Percentiles rank a stretch among this genome's conserved stretches.
Evolutionary conservation across 2,113 vertebrate species (phyloP).

Genomic region (Genyomyrus donnyi): DNA sequence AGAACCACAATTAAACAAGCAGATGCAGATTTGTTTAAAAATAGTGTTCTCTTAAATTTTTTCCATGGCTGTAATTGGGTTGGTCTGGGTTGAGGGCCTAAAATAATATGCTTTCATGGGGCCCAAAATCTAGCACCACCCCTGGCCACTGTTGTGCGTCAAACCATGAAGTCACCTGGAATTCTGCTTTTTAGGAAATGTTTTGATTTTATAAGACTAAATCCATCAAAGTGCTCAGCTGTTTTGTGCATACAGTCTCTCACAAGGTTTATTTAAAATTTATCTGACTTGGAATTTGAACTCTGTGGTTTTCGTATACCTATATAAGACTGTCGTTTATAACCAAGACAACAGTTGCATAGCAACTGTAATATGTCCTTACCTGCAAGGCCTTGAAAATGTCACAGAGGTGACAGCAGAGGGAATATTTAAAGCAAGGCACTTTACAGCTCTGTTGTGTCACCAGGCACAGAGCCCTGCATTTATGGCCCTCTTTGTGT

Average conservation of each 20-base stretch:
- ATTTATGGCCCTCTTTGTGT: conserved; percentile 29
- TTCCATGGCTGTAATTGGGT: not conserved
- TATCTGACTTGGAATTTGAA: not conserved
- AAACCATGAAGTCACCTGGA: not conserved
- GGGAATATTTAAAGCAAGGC: conserved; percentile 36
- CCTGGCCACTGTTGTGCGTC: not conserved
- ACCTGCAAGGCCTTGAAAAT: conserved; percentile 17
- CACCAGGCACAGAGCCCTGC: conserved; percentile 28
- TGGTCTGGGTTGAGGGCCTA: not conserved
- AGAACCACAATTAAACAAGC: too few species aligned
- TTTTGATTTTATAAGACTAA: not conserved
- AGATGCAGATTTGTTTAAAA: too few species aligned
- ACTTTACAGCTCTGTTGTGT: conserved; percentile 46
- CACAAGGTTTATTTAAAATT: not conserved
- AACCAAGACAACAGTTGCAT: conserved; percentile 49
- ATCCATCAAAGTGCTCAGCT: not conserved
- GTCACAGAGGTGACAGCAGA: conserved; percentile 21
- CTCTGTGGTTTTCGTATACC: conserved; percentile 45
- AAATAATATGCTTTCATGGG: not conserved
- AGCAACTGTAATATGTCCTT: conserved; percentile 39
- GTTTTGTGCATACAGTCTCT: not conserved
- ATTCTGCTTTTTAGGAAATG: not conserved
- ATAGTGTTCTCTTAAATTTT: too few species aligned
- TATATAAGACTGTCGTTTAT: conserved; percentile 39
- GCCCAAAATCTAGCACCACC: not conserved